Evolutionary conservation across 2,888 invertebrate genomes (phyloP).

Genomic region (Drosophila hawaiiensis): DNA sequence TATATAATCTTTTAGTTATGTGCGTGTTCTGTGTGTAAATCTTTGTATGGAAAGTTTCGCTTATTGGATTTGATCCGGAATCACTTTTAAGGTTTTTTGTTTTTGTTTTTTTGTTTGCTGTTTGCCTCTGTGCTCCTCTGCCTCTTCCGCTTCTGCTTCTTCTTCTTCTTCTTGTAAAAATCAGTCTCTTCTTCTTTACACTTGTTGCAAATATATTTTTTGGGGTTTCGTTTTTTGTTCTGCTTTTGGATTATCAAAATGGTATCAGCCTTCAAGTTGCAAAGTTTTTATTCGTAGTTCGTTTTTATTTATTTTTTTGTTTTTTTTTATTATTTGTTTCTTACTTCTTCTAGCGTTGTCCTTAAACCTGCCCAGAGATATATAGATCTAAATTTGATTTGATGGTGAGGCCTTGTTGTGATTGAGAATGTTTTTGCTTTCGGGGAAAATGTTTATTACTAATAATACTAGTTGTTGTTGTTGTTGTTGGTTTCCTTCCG

Average conservation of each 20-base stretch:
- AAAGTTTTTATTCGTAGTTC: slow-evolving; percentile 46
- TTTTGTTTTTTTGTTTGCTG: background rate
- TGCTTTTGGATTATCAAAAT: slow-evolving; percentile 68
- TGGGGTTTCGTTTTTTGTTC: slow-evolving; percentile 31
- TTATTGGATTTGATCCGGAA: slow-evolving; percentile 76
- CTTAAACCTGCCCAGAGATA: slow-evolving; percentile 76
- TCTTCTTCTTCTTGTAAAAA: slow-evolving; percentile 59
- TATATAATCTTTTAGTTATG: slow-evolving; percentile 19
- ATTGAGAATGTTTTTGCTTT: slow-evolving; percentile 25
- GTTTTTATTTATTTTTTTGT: slow-evolving; percentile 1
- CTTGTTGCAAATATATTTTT: slow-evolving; percentile 62
- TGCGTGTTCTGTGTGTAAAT: slow-evolving; percentile 17
- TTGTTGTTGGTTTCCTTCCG: slow-evolving; percentile 38
- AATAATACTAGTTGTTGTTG: slow-evolving; percentile 58
- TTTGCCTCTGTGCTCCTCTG: slow-evolving; percentile 49
- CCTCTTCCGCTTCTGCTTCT: slow-evolving; percentile 3
- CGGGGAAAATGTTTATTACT: slow-evolving; percentile 40
- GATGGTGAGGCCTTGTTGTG: slow-evolving; percentile 39
- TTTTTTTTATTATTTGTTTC: slow-evolving; percentile 34
- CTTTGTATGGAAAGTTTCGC: slow-evolving; percentile 41
- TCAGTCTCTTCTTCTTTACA: slow-evolving; percentile 82
- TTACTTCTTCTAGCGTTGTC: slow-evolving; percentile 76
- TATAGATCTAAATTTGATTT: slow-evolving; percentile 27
- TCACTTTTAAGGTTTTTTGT: slow-evolving; percentile 49
- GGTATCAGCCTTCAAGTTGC: slow-evolving; percentile 81